Conservation (phyloP, 2,888 invertebrate species). For the Dioctria linearis region DNA sequence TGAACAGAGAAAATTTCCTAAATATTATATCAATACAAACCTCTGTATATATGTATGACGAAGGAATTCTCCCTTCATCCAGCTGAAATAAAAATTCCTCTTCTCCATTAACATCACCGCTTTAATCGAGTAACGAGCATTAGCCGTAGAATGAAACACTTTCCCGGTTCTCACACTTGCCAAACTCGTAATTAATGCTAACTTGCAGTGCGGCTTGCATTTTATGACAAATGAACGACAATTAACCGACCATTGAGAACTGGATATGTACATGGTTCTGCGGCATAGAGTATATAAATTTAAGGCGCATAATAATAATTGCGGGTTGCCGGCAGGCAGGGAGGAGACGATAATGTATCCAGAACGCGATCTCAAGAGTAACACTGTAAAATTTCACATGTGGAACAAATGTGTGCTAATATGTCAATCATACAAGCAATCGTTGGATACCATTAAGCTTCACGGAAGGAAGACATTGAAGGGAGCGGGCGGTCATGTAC, state of each 20-base stretch:
- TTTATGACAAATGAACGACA: constrained; percentile 50
- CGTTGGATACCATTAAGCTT: constrained; percentile 26
- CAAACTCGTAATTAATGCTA: constrained; percentile 45
- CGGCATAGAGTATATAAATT: background rate
- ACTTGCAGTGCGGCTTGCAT: constrained; percentile 13
- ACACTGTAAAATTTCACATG: constrained; percentile 53
- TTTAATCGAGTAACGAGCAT: constrained; percentile 29
- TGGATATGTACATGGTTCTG: background rate
- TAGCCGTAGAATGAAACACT: background rate
- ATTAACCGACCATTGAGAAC: constrained; percentile 41
- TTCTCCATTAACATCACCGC: constrained; percentile 23
- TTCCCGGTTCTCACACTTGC: constrained; percentile 44
- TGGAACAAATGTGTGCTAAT: constrained; percentile 58
- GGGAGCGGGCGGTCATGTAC: background rate
- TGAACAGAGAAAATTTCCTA: too few species aligned
- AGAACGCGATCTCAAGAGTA: background rate
- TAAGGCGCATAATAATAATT: background rate
- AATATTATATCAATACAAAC: too few species aligned
- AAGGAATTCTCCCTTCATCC: background rate
- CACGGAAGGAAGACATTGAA: background rate
- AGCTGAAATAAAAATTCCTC: constrained; percentile 31
- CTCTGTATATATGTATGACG: too few species aligned
- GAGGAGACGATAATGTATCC: background rate
- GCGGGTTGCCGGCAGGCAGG: background rate
- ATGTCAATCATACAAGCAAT: constrained; percentile 57